Base-by-base conservation (phyloP, 2,797 vertebrate species). In the Anabas testudineus region DNA sequence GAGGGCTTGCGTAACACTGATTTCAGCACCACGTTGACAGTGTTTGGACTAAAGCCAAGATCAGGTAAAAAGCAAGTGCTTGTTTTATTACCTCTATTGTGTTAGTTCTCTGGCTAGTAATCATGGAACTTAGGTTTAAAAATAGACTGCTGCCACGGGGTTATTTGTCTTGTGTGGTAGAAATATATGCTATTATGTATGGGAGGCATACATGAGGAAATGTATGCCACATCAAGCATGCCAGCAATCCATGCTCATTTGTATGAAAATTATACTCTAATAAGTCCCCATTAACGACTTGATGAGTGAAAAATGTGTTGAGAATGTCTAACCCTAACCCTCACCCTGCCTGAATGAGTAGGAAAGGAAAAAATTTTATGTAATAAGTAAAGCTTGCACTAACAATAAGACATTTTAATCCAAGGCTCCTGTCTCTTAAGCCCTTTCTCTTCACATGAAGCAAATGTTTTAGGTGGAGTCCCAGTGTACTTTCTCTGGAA, bases 1-100 rank as follows among this genome's bases (percentile, higher is more conserved):
- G 98, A 97, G 48, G 95, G 93, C 67, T 92, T 97, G 76, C 93
- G 95, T 69, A 94, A 92, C 34, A 80, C 94, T 43, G 94, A 95
- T 76, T 93, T 93, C 71, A 94, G 88, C 84, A 89, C 92, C 43
- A 90, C 92, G 0, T 70, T 95, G 34, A 94, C 94, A 12, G 97
- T 97, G 1, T 99, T 99, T 95, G 98, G 98, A 79, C 94, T 99
- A 43, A 99, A 98, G 73, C 97, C 97, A 26, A 94, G 98, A 93
- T 97, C 97, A 95, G 97, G 98, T 99, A 94, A 81, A 0, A 6
- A 10, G 14, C 7, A 39, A 0, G 3, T 7, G 2, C 10, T 26
- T 34, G 10, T 57, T 71, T 15, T 30, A 7, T 24, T 0, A 30
- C 9, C 9, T 7, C 2, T 3, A 21, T 14, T 14, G 15, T 67